Conservation (phyloP, 2,113 vertebrate genomes). For the Rhinoderma darwinii region DNA sequence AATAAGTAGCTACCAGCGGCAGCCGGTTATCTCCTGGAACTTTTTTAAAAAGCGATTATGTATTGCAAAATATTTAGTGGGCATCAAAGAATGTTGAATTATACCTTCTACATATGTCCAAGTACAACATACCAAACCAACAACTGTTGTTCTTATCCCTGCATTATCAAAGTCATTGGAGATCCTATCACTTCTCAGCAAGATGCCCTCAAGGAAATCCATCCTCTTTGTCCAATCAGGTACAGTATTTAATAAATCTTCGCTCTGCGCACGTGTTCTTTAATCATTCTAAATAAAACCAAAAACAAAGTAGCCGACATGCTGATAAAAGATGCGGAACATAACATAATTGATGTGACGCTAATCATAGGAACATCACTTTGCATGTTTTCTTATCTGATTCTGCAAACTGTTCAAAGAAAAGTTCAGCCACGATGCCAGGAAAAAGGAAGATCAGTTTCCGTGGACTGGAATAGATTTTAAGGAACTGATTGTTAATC, state of each 20-base stretch:
- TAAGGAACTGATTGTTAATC: neutral
- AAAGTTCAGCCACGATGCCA: neutral
- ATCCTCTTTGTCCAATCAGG: neutral
- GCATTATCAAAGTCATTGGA: neutral
- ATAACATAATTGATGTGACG: neutral
- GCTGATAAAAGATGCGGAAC: neutral
- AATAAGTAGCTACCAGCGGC: neutral
- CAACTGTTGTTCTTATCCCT: neutral
- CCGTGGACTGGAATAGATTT: neutral
- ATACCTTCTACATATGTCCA: neutral
- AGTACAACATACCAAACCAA: neutral
- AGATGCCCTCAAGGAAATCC: neutral
- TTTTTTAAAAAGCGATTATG: neutral
- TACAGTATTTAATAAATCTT: neutral
- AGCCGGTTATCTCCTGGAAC: neutral
- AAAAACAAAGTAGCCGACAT: neutral
- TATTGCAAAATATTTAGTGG: conserved; percentile 34
- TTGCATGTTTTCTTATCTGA: conserved; percentile 9
- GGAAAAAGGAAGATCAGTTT: neutral
- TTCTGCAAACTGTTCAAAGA: conserved; percentile 1
- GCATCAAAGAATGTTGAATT: conserved; percentile 1
- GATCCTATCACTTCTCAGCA: neutral
- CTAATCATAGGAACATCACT: neutral
- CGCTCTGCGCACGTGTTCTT: neutral
- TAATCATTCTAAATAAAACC: neutral